Percentiles rank a stretch among this genome's conserved stretches.
Conservation (phyloP, 2,113 vertebrate species). For the Rhinogobius similis region DNA sequence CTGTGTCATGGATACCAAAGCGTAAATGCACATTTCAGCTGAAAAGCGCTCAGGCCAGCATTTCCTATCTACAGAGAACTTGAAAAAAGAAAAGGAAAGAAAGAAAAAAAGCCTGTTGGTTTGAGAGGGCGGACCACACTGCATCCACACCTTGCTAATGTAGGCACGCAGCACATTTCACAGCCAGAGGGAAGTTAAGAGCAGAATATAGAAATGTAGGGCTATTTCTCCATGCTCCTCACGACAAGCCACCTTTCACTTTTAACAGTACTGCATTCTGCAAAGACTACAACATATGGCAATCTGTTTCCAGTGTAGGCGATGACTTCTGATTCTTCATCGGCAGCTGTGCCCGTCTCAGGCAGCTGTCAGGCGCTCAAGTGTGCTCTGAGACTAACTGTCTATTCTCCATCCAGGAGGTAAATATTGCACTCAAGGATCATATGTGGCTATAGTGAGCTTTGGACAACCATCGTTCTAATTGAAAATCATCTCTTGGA, state of each 20-base stretch:
- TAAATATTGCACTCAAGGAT: slow-evolving; percentile 24
- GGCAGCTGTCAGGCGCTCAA: slow-evolving; percentile 37
- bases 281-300: slow-evolving; percentile 43
- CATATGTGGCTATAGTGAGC: slow-evolving; percentile 5
- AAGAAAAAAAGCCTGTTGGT: slow-evolving; percentile 13
- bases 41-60: slow-evolving; percentile 66
- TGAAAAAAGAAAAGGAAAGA: slow-evolving; percentile 35
- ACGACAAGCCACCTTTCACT: slow-evolving; percentile 25
- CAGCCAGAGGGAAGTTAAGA: slow-evolving; percentile 27
- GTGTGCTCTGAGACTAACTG: slow-evolving; percentile 26
- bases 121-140: slow-evolving; percentile 35
- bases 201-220: slow-evolving; percentile 33
- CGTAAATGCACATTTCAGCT: slow-evolving; percentile 55
- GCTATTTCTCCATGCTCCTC: slow-evolving; percentile 22
- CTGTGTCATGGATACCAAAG: slow-evolving; percentile 63
- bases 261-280: slow-evolving; percentile 18
- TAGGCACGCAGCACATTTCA: slow-evolving; percentile 51
- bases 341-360: slow-evolving; percentile 18
- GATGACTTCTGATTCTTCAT: slow-evolving; percentile 40
- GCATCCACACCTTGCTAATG: slow-evolving; percentile 36
- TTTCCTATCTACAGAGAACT: slow-evolving; percentile 58
- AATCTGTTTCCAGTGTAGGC: slow-evolving; percentile 31
- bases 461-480: neutral
- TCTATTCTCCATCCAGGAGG: slow-evolving; percentile 29
- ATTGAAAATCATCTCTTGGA: slow-evolving; percentile 13